Base-by-base conservation (phyloP, 2,888 invertebrate species). In the Piscicola geometra region DNA sequence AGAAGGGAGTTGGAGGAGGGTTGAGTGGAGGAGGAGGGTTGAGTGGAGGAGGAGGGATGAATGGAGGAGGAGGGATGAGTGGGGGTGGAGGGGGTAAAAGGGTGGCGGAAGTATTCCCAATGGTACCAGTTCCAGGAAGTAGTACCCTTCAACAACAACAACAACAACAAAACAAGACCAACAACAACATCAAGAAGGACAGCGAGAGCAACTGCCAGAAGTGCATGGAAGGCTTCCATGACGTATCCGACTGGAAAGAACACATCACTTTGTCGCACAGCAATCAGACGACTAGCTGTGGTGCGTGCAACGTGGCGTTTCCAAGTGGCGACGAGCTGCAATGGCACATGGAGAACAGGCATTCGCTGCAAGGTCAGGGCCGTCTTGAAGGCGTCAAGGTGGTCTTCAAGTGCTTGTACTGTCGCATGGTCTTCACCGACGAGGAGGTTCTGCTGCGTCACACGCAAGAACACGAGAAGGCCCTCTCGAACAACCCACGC, bases 251-350 rank as follows among this genome's bases (percentile, higher is more conserved):
- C 36, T 76, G 78, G 72, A 68, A 71, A 21, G 56, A 60, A 50
- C 78, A 78, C 75, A 76, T 78, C n/a, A 75, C 76, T 30, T 75
- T 76, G n/a, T 32, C 66, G 67, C 76, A 76, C 68, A 77, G 66
- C 60, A 74, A 77, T 35, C 70, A 76, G 35, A 74, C 76, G 1
- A 76, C 76, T 36, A 67, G 71, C 36, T 78, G 78, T 70, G 71
- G 70, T 68, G 64, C 71, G 3, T 76, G 77, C 35, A 75, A 77
- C 60, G 76, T 71, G 25, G 60, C 73, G 36, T 78, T 75, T 64
- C 73, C 75, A 32, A 76, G 76, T 70, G 60, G 70, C 5, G 77
- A 74, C 30, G 78, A 73, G 56, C 75, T 76, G n/a, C 35, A 71
- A 56, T 71, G 71, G 32, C 77, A 77, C 32, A 68, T 77, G 70